Conservation (phyloP, 2,113 vertebrate genomes). For the Hemiscyllium ocellatum region DNA sequence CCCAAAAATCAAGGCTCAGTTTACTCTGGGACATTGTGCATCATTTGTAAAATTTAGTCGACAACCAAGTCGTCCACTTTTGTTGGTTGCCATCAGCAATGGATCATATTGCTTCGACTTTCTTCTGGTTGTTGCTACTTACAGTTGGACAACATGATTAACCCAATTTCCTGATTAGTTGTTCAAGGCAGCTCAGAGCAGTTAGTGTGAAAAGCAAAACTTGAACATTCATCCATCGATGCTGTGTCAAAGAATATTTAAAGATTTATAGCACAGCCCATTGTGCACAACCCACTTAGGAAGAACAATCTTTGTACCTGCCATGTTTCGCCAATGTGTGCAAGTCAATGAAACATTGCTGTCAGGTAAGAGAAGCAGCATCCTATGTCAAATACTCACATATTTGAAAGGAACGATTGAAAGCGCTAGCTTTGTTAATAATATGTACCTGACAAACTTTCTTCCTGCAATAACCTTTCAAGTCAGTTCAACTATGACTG, state of each 20-base stretch:
- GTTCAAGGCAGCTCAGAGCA: neutral
- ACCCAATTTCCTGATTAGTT: neutral
- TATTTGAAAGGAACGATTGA: slow-evolving; percentile 16
- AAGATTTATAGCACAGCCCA: neutral
- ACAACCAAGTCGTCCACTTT: neutral
- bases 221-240: neutral
- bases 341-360: neutral
- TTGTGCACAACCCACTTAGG: neutral
- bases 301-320: neutral
- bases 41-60: neutral
- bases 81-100: neutral
- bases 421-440: slow-evolving; percentile 31
- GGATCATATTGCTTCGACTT: neutral
- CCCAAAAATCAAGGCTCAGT: neutral
- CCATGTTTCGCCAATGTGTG: neutral
- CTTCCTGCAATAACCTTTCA: slow-evolving; percentile 31
- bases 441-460: slow-evolving; percentile 20
- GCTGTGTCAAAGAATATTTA: neutral
- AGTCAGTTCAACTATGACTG: slow-evolving; percentile 31
- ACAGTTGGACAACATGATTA: neutral
- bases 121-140: neutral
- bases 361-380: neutral
- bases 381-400: neutral
- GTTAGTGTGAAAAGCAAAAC: neutral
- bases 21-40: too few species aligned